Percentiles rank a stretch among this genome's conserved stretches.
These are phyloP conservation scores for Pedionomus torquatus DNA, from an alignment of 2,113 vertebrate species.

Conservation along the genomic window DNA sequence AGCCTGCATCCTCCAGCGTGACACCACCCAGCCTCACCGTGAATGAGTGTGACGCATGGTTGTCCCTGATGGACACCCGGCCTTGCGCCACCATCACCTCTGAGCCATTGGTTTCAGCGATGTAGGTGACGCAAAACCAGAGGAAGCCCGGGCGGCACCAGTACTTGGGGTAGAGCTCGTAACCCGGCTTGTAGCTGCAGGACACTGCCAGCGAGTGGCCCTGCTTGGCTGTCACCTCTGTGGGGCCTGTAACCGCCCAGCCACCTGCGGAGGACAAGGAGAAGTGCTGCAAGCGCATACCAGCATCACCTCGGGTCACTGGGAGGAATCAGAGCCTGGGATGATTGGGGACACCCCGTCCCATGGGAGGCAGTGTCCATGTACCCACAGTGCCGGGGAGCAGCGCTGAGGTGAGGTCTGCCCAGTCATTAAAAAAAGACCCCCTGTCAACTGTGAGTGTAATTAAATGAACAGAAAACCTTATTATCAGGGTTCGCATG, in stretches of 20 bases:
- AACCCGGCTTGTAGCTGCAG: neutral
- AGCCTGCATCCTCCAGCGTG: fast-evolving
- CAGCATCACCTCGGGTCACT: fast-evolving
- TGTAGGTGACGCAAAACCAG: neutral
- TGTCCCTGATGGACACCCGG: slow-evolving; percentile 17
- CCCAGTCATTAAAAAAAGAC: neutral
- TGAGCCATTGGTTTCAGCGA: fast-evolving
- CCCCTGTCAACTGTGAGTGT: fast-evolving
- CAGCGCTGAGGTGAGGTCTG: neutral
- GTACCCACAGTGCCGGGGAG: fast-evolving
- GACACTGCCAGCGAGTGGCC: neutral
- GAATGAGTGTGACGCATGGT: neutral
- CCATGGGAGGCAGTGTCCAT: fast-evolving
- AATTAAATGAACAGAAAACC: neutral
- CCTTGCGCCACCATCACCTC: neutral
- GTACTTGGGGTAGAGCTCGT: neutral
- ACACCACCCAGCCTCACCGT: neutral
- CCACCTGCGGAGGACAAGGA: neutral
- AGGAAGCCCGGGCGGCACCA: neutral
- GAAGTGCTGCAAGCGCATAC: neutral
- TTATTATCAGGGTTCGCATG: neutral
- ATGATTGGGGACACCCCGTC: neutral
- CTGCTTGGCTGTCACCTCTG: fast-evolving
- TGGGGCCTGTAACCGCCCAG: neutral
- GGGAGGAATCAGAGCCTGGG: neutral